A percentile compares a stretch with the other conserved stretches of the same genome.
These are phyloP conservation scores for Lottia scabra DNA, from an alignment of 2,888 invertebrate species.

Conservation along the genomic window DNA sequence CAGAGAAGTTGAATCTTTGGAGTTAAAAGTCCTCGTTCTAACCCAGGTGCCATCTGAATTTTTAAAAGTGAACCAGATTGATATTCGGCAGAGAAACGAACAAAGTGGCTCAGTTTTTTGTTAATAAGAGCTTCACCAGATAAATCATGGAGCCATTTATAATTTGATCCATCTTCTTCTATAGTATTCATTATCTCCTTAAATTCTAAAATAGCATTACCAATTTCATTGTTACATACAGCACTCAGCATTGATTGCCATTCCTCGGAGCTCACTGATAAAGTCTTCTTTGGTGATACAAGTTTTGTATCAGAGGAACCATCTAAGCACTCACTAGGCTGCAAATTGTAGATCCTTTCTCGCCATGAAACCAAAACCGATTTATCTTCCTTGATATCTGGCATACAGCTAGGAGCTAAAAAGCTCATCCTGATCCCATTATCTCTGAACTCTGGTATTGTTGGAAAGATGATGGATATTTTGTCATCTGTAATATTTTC, in stretches of 20 bases:
- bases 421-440: conserved; percentile 32
- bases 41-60: conserved; percentile 51
- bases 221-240: not conserved
- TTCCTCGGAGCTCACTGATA: not conserved
- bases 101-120: no score
- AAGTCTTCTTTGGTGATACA: not conserved
- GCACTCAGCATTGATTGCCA: not conserved
- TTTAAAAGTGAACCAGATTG: not conserved
- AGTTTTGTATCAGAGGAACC: not conserved
- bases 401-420: conserved; percentile 40
- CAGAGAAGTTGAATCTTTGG: conserved; percentile 58
- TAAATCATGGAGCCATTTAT: no score
- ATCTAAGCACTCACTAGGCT: no score
- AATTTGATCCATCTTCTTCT: no score
- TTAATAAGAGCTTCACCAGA: no score
- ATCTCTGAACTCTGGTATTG: conserved; percentile 26
- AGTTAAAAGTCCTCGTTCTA: conserved; percentile 44
- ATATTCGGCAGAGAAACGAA: not conserved
- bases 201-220: not conserved
- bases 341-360: conserved; percentile 51
- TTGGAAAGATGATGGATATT: conserved; percentile 19
- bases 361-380: conserved; percentile 48
- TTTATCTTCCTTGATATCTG: conserved; percentile 21
- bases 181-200: not conserved
- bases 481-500: conserved; percentile 40